Evolutionary conservation across 2,888 invertebrate species (phyloP).

Genomic region (Zelleria hepariella): DNA sequence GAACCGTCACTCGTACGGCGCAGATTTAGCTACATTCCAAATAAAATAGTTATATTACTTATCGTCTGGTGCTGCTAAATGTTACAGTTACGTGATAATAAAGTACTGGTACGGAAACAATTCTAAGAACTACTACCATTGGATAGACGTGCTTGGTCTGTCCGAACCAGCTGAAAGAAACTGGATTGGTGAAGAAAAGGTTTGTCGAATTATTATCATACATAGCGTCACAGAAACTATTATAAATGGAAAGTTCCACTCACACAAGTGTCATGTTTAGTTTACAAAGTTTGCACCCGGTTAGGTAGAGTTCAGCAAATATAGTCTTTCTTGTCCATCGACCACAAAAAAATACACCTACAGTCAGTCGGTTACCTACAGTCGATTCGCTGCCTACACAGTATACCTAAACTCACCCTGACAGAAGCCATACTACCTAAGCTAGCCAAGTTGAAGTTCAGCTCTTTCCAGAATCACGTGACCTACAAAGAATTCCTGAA

Average conservation of each 20-base stretch:
- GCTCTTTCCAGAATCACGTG: slow-evolving; percentile 70
- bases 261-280: too few relatives aligned
- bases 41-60: too few relatives aligned
- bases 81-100: slow-evolving; percentile 79
- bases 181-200: slow-evolving; percentile 78
- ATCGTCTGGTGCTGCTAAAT: too few relatives aligned
- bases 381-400: too few relatives aligned
- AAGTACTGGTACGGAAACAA: slow-evolving; percentile 83
- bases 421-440: too few relatives aligned
- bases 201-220: slow-evolving; percentile 21
- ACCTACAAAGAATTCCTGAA: slow-evolving; percentile 79
- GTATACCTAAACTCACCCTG: too few relatives aligned
- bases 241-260: too few relatives aligned
- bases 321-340: too few relatives aligned
- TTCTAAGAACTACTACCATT: slow-evolving; percentile 79
- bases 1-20: too few relatives aligned
- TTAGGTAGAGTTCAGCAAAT: not conserved
- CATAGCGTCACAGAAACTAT: not conserved
- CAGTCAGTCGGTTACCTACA: too few relatives aligned
- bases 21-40: not conserved
- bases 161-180: slow-evolving; percentile 80
- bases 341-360: too few relatives aligned
- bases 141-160: slow-evolving; percentile 78
- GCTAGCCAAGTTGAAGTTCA: not conserved
- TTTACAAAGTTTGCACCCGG: not conserved